Conservation (phyloP, 2,888 invertebrate species). For the Caenorhabditis auriculariae region DNA sequence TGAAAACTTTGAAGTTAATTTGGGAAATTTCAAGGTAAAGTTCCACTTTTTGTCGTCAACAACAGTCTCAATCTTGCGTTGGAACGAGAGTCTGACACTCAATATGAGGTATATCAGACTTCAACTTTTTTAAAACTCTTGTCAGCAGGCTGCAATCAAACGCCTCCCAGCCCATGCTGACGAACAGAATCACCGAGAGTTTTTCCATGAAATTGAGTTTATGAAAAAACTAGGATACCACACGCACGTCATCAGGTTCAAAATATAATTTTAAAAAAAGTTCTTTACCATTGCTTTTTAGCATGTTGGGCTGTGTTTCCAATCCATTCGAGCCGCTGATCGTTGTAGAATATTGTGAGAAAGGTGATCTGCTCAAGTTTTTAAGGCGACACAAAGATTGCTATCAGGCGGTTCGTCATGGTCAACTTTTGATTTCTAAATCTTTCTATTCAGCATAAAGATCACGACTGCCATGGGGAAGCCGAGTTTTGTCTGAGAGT, state of each 20-base stretch:
- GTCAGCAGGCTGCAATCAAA: constrained; percentile 42
- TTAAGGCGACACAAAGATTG: constrained; percentile 35
- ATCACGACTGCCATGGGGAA: constrained; percentile 40
- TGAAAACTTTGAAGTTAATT: constrained; percentile 1
- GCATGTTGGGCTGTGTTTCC: constrained; percentile 52
- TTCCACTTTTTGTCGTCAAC: constrained; percentile 34
- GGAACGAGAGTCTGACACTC: constrained; percentile 25
- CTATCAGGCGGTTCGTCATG: constrained; percentile 26
- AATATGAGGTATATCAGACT: constrained; percentile 10
- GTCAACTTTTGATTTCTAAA: too few relatives aligned
- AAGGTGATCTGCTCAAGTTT: constrained; percentile 51
- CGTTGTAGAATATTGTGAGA: constrained; percentile 45
- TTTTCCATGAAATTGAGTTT: constrained; percentile 53
- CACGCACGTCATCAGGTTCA: constrained; percentile 36
- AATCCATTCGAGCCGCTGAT: constrained; percentile 45
- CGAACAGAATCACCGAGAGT: constrained; percentile 43
- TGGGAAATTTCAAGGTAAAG: constrained; percentile 8
- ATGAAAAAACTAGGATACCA: constrained; percentile 55
- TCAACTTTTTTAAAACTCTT: neutral
- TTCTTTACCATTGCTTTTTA: constrained; percentile 4
- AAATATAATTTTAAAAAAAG: neutral
- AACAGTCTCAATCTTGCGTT: constrained; percentile 20
- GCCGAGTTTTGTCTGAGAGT: constrained; percentile 42
- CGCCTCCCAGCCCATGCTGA: constrained; percentile 50
- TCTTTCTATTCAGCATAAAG: constrained; percentile 20